A percentile compares a stretch with the other conserved stretches of the same genome.
These are phyloP conservation scores for Epizoanthus ramosus DNA, from an alignment of 92 coral and sea anemone genomes.

Conservation along the genomic window DNA sequence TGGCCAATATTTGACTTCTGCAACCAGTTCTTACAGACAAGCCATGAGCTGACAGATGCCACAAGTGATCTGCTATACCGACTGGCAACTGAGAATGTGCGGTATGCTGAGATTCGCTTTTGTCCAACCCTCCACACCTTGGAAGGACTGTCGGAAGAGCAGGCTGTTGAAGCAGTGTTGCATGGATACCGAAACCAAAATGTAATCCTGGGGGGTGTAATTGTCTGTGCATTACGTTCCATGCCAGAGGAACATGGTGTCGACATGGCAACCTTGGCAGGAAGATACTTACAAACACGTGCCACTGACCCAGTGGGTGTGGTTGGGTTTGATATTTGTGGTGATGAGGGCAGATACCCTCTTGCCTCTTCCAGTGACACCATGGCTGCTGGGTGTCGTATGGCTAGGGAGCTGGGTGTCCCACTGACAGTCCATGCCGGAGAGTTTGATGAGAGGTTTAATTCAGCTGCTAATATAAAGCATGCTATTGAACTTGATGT, in stretches of 20 bases:
- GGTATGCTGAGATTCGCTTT: constrained; percentile 40
- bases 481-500: constrained; percentile 34
- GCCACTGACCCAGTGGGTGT: constrained; percentile 29
- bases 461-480: constrained; percentile 8
- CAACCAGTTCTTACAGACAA: constrained; percentile 38
- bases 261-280: constrained; percentile 34
- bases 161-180: constrained; percentile 27
- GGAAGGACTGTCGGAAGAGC: background rate
- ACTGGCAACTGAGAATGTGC: constrained; percentile 29
- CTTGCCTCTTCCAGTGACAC: constrained; percentile 4
- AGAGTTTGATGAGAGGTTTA: constrained; percentile 12
- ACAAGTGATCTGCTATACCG: constrained; percentile 26
- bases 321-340: constrained; percentile 37
- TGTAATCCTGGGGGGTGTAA: constrained; percentile 22
- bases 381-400: constrained; percentile 30
- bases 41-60: constrained; percentile 25
- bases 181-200: constrained; percentile 7
- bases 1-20: constrained; percentile 43
- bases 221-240: constrained; percentile 35
- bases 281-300: constrained; percentile 8
- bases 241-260: constrained; percentile 27
- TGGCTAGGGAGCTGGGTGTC: constrained; percentile 25
- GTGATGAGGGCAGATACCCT: constrained; percentile 35
- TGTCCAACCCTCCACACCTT: constrained; percentile 26
- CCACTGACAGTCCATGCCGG: constrained; percentile 36